These are phyloP conservation scores for Stichodactyla mertensii DNA, from an alignment of 64 coral and sea anemone genomes.

Conservation along the genomic window DNA sequence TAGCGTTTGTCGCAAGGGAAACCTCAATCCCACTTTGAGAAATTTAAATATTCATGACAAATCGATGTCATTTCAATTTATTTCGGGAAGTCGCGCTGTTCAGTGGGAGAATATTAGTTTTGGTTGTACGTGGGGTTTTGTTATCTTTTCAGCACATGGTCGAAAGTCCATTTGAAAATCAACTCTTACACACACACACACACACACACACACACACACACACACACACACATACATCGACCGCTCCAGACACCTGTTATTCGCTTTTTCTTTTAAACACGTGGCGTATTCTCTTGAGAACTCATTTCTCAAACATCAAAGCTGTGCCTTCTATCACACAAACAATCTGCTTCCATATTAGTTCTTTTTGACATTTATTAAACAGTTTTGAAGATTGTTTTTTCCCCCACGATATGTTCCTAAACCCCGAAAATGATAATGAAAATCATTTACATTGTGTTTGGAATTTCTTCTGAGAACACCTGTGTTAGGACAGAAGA, in stretches of 20 bases:
- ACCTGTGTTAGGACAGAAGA: background rate
- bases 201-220: background rate
- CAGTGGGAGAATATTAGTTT: background rate
- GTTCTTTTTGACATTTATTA: background rate
- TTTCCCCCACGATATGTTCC: background rate
- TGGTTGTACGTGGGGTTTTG: background rate
- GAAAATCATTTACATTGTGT: background rate
- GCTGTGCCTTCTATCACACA: background rate
- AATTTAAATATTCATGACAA: constrained; percentile 1
- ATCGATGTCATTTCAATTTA: background rate
- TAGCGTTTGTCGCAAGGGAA: background rate
- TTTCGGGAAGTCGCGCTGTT: background rate
- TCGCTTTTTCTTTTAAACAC: background rate
- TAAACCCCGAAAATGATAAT: background rate
- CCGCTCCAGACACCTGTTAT: background rate
- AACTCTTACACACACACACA: background rate
- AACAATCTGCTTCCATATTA: background rate
- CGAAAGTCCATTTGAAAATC: background rate
- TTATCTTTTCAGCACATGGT: background rate
- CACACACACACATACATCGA: background rate
- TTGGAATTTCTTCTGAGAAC: background rate
- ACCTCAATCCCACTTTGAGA: background rate
- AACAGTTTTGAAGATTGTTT: background rate
- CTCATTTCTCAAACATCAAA: background rate
- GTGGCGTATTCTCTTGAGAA: background rate